Evolutionary conservation across 2,888 invertebrate genomes (phyloP).

Genomic region (Sabatieria punctata): DNA sequence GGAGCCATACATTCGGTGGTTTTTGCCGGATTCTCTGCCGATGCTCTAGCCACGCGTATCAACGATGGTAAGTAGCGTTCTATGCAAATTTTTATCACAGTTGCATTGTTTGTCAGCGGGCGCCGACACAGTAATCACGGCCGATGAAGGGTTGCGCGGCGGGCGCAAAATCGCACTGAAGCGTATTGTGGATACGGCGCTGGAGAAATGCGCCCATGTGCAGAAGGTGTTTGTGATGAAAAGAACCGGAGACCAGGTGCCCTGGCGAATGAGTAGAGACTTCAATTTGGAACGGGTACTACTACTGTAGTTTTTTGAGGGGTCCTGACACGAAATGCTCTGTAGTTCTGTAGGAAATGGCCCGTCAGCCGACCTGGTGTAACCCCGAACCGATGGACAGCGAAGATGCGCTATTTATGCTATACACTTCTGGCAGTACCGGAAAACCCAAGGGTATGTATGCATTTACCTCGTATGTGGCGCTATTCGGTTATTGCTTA

Average conservation of each 20-base stretch:
- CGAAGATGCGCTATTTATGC: conserved; percentile 90
- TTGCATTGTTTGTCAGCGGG: conserved; percentile 34
- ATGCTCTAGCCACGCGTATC: conserved; percentile 78
- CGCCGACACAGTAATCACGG: conserved; percentile 64
- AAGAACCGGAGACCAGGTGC: too few species aligned
- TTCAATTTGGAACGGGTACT: too few species aligned
- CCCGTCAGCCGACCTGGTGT: conserved; percentile 61
- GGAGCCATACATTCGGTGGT: conserved; percentile 93
- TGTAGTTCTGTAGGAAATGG: too few species aligned
- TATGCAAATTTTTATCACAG: too few species aligned
- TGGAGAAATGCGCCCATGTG: conserved; percentile 31
- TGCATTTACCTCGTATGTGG: too few species aligned
- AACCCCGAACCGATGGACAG: conserved; percentile 87
- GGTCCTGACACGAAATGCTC: too few species aligned
- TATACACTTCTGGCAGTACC: conserved; percentile 89
- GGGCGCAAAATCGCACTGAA: conserved; percentile 75
- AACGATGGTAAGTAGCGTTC: conserved; percentile 51
- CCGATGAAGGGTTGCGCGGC: conserved; percentile 88
- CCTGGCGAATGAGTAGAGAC: too few species aligned
- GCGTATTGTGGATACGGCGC: conserved; percentile 60
- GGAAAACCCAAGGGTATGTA: conserved; percentile 94
- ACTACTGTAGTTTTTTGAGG: too few species aligned
- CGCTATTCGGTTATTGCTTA: too few species aligned
- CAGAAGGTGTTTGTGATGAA: too few species aligned
- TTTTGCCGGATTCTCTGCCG: conserved; percentile 88